Base-by-base conservation (phyloP, 2,888 invertebrate species). In the Platerodrilus igneus region DNA sequence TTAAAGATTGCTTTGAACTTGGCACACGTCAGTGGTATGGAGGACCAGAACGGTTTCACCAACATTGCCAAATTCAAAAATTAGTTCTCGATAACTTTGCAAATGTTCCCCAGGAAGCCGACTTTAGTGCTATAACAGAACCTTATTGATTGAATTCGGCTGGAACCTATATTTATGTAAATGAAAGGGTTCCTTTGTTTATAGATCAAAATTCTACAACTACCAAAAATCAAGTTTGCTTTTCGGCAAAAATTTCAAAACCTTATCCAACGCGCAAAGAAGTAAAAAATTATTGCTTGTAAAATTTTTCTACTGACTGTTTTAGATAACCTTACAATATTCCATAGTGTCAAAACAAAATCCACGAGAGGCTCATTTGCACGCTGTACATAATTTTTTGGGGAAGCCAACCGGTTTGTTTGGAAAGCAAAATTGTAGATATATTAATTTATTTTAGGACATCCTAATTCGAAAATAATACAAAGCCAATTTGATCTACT, bases 401-500 rank as follows among this genome's bases (percentile, higher is more conserved):
- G 75, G 76, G 2, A 78, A 77, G 53, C 83, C 87, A 0, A 64
- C 66, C 2, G 76, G 71, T 15, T 61, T 40, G 37, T 37, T 3
- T 25, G 2, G 9, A 25, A 3, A 8, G 25, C 9, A n/a, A n/a
- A n/a, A n/a, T n/a, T n/a, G n/a, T 11, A 26, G 2, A 14, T 4
- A 11, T 26, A 16, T 9, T 22, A 8, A 3, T 27, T 9, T 25
- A 8, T 37, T 45, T 4, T 18, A 59, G 62, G 56, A 10, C 53
- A 76, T 31, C 87, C 87, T 0, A 78, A 83, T 53, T 70, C 72
- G 37, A 69, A 76, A 32, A 84, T 90, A 79, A 78, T 93, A 14
- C 69, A 72, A 33, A 74, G 61, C 92, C 93, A 0, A 78, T 92
- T 39, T 93, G 90, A 89, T 89, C 91, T 0, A 90, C 91, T 0